phyloP scores from a whole-genome alignment of 1,140 invertebrate species.

The Procambarus virginalis region DNA sequence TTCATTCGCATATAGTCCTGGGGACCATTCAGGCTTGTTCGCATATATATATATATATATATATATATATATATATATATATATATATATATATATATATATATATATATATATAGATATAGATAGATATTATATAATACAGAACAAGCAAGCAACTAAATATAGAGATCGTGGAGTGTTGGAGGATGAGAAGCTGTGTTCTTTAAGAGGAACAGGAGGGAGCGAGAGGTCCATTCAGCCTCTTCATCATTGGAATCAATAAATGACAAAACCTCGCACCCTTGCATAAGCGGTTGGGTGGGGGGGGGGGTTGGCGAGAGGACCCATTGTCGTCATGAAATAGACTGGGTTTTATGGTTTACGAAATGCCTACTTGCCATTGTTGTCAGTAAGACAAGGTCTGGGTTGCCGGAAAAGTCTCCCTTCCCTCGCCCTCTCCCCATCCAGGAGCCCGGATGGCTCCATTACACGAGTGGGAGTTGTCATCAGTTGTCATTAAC shows the following conservation, averaged over 20 bases:
- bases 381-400: not conserved
- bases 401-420: not conserved
- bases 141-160: too few relatives aligned
- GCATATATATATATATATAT: too few relatives aligned
- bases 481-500: too few relatives aligned
- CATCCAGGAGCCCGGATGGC: not conserved
- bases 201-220: conserved; percentile 3
- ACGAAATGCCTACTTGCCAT: conserved; percentile 24
- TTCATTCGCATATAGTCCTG: too few relatives aligned
- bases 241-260: conserved; percentile 35
- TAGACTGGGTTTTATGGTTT: conserved; percentile 15
- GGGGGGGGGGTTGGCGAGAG: not conserved
- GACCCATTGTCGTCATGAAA: conserved; percentile 13
- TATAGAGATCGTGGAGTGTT: not conserved
- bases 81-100: too few relatives aligned
- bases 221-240: not conserved
- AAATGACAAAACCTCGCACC: not conserved
- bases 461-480: too few relatives aligned
- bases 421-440: not conserved
- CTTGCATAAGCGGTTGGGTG: not conserved
- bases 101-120: too few relatives aligned
- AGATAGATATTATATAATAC: too few relatives aligned
- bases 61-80: too few relatives aligned
- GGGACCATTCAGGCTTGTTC: too few relatives aligned
- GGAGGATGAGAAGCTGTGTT: not conserved